phyloP scores from a whole-genome alignment of 2,888 invertebrate genomes.

The Hyppa rectilinea region DNA sequence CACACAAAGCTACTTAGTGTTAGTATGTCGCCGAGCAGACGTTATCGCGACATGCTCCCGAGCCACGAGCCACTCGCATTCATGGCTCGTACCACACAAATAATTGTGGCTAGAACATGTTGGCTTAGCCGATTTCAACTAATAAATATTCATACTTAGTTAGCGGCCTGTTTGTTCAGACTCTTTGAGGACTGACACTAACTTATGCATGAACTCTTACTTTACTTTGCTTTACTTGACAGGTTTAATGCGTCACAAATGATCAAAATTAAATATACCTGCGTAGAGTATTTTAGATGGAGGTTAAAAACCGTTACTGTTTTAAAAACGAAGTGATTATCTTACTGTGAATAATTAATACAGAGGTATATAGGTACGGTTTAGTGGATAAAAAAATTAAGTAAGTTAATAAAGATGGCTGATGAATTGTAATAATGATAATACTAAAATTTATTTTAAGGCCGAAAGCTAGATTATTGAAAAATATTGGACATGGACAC shows the following conservation, averaged over 20 bases:
- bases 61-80: conserved; percentile 20
- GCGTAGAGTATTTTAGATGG: not conserved
- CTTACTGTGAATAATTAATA: not conserved
- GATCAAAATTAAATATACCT: not conserved
- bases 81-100: conserved; percentile 25
- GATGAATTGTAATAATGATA: too few species aligned
- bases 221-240: not conserved
- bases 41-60: conserved; percentile 18
- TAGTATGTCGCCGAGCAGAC: conserved; percentile 22
- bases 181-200: conserved; percentile 35
- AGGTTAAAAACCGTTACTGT: not conserved
- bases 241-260: conserved; percentile 3
- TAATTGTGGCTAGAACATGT: conserved; percentile 37
- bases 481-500: too few species aligned
- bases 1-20: conserved; percentile 29
- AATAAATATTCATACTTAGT: conserved; percentile 52
- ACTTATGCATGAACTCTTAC: conserved; percentile 42
- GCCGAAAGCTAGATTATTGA: too few species aligned
- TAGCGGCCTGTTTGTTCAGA: conserved; percentile 24
- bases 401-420: too few species aligned
- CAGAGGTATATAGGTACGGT: not conserved
- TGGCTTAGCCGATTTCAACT: conserved; percentile 38
- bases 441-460: too few species aligned
- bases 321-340: too few species aligned
- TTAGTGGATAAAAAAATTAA: too few species aligned